Evolutionary conservation across 2,797 vertebrate genomes (phyloP).

Genomic region (Pseudochirops cupreus): DNA sequence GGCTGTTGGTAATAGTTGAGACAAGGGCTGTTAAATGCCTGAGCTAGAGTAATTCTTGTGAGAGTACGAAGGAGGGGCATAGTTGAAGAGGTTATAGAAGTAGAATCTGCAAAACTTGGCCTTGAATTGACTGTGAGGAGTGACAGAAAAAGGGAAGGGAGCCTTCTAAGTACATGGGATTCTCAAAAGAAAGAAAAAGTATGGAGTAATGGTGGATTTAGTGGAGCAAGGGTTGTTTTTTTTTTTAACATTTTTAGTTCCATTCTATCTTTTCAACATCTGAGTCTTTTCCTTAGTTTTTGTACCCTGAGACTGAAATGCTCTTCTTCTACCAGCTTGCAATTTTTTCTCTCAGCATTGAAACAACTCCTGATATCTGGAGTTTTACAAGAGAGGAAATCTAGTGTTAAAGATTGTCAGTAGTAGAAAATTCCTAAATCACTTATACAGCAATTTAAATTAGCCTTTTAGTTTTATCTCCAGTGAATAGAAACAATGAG

Average conservation of each 20-base stretch:
- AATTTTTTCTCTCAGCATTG: neutral
- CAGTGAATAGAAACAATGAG: neutral
- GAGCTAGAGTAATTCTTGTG: neutral
- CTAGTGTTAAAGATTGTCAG: neutral
- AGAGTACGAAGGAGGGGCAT: neutral
- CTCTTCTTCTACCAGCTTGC: neutral
- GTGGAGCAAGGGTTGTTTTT: neutral
- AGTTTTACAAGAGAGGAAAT: neutral
- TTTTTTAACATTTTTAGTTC: neutral
- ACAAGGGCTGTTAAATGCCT: neutral
- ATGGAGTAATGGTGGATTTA: neutral
- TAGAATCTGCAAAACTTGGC: neutral
- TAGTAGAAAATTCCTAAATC: neutral
- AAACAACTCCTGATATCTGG: neutral
- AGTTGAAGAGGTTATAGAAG: neutral
- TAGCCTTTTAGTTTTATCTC: slow-evolving; percentile 1
- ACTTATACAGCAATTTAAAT: neutral
- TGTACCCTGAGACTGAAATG: neutral
- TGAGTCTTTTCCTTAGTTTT: neutral
- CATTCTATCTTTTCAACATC: neutral
- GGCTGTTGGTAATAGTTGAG: neutral
- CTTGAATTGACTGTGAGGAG: neutral
- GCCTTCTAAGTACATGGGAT: neutral
- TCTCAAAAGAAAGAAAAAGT: neutral
- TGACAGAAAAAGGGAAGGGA: neutral